Evolutionary conservation across 2,113 vertebrate genomes (phyloP).

Genomic region (Urocolius indicus): DNA sequence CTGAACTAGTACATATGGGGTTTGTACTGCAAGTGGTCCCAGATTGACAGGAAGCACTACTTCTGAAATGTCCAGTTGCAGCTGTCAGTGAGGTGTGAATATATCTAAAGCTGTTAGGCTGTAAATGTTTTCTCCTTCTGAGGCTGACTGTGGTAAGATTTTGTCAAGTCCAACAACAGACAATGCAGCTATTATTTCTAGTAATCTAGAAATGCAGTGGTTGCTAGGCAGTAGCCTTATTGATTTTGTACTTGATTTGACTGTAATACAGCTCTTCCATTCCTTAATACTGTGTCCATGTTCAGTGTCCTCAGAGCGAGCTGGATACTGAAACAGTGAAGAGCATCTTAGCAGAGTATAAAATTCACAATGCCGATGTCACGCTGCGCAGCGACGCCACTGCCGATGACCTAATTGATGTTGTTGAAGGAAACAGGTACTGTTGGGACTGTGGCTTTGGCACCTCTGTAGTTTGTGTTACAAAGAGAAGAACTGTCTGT

Average conservation of each 20-base stretch:
- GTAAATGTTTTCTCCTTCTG: neutral
- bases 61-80: neutral
- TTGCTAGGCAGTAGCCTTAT: neutral
- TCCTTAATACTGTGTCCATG: neutral
- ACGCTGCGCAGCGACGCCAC: slow-evolving; percentile 93
- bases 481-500: neutral
- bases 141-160: neutral
- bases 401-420: slow-evolving; percentile 96
- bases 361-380: slow-evolving; percentile 97
- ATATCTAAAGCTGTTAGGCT: neutral
- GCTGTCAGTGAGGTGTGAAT: neutral
- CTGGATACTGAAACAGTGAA: slow-evolving; percentile 94
- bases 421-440: slow-evolving; percentile 97
- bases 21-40: neutral
- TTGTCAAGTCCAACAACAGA: neutral
- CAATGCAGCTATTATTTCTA: neutral
- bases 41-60: neutral
- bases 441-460: neutral
- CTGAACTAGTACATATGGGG: neutral
- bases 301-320: slow-evolving; percentile 92
- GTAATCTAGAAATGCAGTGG: neutral
- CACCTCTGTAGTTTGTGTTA: neutral
- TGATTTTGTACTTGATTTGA: neutral
- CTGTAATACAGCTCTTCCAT: neutral
- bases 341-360: slow-evolving; percentile 96